Conservation (phyloP, 2,888 invertebrate species). For the Argyresthia albistria region DNA sequence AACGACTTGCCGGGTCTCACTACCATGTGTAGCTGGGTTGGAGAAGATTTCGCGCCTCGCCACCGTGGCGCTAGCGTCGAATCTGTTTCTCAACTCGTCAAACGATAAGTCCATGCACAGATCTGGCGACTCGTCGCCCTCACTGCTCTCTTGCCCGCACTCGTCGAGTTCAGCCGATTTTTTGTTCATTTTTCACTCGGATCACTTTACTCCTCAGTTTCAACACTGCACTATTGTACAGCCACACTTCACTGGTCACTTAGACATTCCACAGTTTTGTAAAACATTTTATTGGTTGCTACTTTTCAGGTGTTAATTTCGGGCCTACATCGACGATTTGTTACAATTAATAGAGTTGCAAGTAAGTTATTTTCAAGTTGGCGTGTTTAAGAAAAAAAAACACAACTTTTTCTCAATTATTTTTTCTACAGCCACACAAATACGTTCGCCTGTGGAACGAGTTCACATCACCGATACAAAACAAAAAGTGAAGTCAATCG, state of each 20-base stretch:
- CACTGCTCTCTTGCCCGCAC: slow-evolving; percentile 50
- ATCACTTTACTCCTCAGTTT: not conserved
- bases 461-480: not conserved
- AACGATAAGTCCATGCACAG: slow-evolving; percentile 47
- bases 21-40: slow-evolving; percentile 61
- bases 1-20: slow-evolving; percentile 61
- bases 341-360: too few species aligned
- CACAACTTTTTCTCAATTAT: too few species aligned
- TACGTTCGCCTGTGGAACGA: not conserved
- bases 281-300: too few species aligned
- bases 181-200: slow-evolving; percentile 3
- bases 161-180: slow-evolving; percentile 5
- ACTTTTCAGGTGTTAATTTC: too few species aligned
- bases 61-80: slow-evolving; percentile 54
- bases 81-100: slow-evolving; percentile 56
- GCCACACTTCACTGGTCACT: too few species aligned
- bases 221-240: not conserved
- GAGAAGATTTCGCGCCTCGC: slow-evolving; percentile 48
- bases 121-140: slow-evolving; percentile 39
- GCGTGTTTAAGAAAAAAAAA: too few species aligned
- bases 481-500: not conserved
- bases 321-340: too few species aligned
- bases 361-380: too few species aligned
- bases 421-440: too few species aligned
- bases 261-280: too few species aligned